Conservation (phyloP, 2,113 vertebrate species). For the Dicentrarchus labrax region DNA sequence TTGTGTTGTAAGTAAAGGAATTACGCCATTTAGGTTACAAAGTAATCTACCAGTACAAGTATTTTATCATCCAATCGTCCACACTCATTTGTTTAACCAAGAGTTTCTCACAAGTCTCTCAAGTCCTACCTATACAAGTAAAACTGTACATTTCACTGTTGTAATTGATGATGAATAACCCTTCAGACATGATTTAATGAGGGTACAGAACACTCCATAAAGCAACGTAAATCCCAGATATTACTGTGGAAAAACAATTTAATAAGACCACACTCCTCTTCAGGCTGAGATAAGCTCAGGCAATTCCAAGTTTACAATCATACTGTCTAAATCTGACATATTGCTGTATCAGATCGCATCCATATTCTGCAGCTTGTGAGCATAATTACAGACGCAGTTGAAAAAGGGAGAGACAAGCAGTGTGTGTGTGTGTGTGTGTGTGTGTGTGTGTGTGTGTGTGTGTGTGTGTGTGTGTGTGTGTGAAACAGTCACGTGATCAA, state of each 20-base stretch:
- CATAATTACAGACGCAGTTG: conserved; percentile 62
- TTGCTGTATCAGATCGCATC: conserved; percentile 69
- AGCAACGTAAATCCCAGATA: conserved; percentile 66
- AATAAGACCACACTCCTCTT: conserved; percentile 62
- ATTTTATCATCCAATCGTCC: background rate
- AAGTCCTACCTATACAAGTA: background rate
- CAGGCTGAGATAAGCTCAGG: conserved; percentile 60
- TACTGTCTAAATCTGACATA: conserved; percentile 65
- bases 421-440: conserved; percentile 5
- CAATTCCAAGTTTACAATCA: conserved; percentile 67
- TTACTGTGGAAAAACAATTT: conserved; percentile 61
- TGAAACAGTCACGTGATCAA: conserved; percentile 63
- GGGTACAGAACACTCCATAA: conserved; percentile 56
- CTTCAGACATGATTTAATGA: conserved; percentile 68
- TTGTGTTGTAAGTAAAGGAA: background rate
- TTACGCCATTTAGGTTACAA: background rate
- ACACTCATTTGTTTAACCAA: background rate
- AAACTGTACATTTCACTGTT: conserved; percentile 29
- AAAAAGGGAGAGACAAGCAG: conserved; percentile 17
- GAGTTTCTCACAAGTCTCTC: conserved; percentile 37
- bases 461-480: conserved; percentile 3
- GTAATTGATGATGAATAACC: conserved; percentile 58
- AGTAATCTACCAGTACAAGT: background rate
- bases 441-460: conserved; percentile 16
- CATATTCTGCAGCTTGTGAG: conserved; percentile 65